phyloP scores from a whole-genome alignment of 2,888 invertebrate species.

The Apotomis capreana region DNA sequence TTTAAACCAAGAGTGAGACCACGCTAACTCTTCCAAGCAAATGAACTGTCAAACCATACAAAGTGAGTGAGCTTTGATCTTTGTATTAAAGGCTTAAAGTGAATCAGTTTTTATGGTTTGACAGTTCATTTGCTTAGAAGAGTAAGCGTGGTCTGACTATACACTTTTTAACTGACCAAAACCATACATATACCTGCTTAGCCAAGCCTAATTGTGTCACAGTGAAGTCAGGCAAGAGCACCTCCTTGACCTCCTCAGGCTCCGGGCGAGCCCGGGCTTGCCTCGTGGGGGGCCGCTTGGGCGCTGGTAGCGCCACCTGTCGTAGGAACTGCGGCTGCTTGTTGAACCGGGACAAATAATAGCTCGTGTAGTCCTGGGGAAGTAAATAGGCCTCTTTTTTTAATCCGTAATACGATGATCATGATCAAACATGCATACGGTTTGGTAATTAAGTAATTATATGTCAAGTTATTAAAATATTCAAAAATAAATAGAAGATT shows the following conservation, averaged over 20 bases:
- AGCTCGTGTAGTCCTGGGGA: conserved; percentile 90
- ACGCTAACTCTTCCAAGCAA: too few species aligned
- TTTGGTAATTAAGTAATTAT: too few species aligned
- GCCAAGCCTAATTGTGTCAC: conserved; percentile 58
- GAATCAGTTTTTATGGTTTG: too few species aligned
- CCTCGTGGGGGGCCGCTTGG: conserved; percentile 62
- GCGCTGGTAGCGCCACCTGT: conserved; percentile 62
- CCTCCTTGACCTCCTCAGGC: conserved; percentile 46
- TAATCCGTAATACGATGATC: background rate
- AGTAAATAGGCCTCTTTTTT: background rate
- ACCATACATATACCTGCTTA: conserved; percentile 50
- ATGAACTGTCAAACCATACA: too few species aligned
- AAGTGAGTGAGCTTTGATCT: too few species aligned
- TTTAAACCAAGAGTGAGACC: too few species aligned
- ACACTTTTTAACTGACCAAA: too few species aligned
- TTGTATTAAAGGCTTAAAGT: too few species aligned
- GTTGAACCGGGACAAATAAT: conserved; percentile 92
- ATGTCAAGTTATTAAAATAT: too few species aligned
- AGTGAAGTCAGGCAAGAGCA: conserved; percentile 64
- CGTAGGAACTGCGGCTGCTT: conserved; percentile 93
- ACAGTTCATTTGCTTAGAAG: background rate
- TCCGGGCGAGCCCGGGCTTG: conserved; percentile 49
- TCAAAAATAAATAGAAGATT: too few species aligned
- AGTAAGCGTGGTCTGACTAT: too few species aligned
- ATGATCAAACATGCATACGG: too few species aligned